Conservation (phyloP, 2,797 vertebrate genomes). For the Poeciliopsis infans region DNA sequence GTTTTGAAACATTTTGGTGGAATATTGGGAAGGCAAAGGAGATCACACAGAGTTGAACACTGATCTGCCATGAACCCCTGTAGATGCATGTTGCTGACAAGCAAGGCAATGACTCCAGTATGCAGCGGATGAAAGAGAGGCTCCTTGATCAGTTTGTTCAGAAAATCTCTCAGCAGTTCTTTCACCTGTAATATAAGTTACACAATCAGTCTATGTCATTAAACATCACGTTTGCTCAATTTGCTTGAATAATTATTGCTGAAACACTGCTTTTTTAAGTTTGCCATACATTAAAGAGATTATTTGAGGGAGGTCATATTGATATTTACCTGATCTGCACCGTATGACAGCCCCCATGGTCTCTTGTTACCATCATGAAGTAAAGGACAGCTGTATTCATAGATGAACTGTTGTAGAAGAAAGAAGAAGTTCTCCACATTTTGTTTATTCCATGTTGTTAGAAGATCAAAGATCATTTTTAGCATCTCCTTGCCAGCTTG, state of each 20-base stretch:
- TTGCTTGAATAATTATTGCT: background rate
- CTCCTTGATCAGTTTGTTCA: conserved; percentile 6
- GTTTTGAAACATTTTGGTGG: background rate
- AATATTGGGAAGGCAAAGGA: background rate
- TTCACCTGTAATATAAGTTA: conserved; percentile 31
- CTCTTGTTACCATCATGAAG: conserved; percentile 11
- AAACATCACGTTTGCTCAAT: background rate
- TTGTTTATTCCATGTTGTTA: conserved; percentile 38
- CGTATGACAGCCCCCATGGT: background rate
- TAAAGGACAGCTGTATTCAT: background rate
- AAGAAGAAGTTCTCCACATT: conserved; percentile 52
- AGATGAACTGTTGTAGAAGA: conserved; percentile 25
- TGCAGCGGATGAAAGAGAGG: background rate
- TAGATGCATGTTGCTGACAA: conserved; percentile 10
- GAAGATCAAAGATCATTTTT: conserved; percentile 34
- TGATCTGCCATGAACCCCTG: rapidly evolving
- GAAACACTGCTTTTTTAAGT: background rate
- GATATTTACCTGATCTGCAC: background rate
- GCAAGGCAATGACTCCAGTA: conserved; percentile 28
- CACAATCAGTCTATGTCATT: background rate
- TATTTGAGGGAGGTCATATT: background rate
- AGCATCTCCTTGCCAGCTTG: conserved; percentile 40
- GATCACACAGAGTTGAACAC: conserved; percentile 21
- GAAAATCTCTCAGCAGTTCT: rapidly evolving
- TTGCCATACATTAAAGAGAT: background rate